These are phyloP conservation scores for Hycleus phaleratus DNA, from an alignment of 1,140 invertebrate genomes.

Conservation along the genomic window DNA sequence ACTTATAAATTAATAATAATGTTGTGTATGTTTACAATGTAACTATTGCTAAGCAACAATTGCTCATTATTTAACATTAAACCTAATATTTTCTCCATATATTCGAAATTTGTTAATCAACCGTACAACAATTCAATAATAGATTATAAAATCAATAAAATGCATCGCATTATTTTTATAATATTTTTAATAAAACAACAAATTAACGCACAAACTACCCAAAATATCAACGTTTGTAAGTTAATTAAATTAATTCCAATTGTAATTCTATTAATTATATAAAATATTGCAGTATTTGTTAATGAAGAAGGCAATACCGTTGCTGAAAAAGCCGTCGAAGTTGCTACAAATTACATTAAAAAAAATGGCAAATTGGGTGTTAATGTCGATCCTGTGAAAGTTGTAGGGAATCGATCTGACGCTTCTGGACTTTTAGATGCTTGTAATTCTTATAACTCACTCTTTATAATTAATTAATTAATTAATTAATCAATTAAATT, in stretches of 20 bases:
- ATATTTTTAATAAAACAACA: neutral
- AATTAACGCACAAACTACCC: constrained; percentile 44
- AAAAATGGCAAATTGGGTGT: constrained; percentile 57
- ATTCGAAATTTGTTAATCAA: too few species aligned
- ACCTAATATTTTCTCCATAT: too few species aligned
- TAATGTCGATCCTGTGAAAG: constrained; percentile 52
- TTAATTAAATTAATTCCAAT: constrained; percentile 16
- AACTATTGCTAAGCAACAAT: too few species aligned
- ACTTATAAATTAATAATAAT: too few species aligned
- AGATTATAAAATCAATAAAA: neutral
- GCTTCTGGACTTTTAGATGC: constrained; percentile 57
- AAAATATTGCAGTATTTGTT: constrained; percentile 41
- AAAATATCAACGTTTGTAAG: constrained; percentile 54
- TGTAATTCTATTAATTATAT: neutral
- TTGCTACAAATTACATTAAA: constrained; percentile 57
- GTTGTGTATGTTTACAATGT: too few species aligned
- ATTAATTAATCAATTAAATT: constrained; percentile 11
- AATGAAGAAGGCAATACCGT: constrained; percentile 64
- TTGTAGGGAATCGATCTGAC: constrained; percentile 58
- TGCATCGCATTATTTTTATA: neutral
- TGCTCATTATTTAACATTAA: too few species aligned
- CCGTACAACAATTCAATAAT: too few species aligned
- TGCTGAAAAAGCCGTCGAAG: constrained; percentile 57
- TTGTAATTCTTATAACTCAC: constrained; percentile 42
- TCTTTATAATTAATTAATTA: constrained; percentile 15